phyloP scores from a whole-genome alignment of 1,140 invertebrate genomes.

The Drosophila sechellia region DNA sequence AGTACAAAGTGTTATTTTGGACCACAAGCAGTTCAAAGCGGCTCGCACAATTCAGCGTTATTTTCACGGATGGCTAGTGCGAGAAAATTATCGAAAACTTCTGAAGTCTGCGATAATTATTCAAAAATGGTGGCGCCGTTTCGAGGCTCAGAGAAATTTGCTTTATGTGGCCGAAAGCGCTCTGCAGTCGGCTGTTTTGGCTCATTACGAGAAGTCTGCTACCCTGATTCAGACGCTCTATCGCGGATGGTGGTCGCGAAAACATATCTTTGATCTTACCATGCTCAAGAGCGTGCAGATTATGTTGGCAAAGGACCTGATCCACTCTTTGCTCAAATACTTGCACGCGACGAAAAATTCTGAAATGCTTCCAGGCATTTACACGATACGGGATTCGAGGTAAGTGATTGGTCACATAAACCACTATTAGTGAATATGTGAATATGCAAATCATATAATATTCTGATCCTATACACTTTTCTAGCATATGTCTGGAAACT shows the following conservation, averaged over 20 bases:
- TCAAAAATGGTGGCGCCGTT: conserved; percentile 53
- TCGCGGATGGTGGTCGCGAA: conserved; percentile 62
- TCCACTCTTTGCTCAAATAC: neutral
- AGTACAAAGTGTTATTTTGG: conserved; percentile 28
- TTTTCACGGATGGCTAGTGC: conserved; percentile 40
- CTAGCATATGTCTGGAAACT: neutral
- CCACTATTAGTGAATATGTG: too few species aligned
- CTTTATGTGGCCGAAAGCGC: neutral
- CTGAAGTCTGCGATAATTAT: conserved; percentile 9
- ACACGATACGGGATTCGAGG: neutral
- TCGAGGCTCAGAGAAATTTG: neutral
- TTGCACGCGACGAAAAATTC: neutral
- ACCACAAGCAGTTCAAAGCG: conserved; percentile 62
- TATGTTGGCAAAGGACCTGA: neutral
- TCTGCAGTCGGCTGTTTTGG: conserved; percentile 1
- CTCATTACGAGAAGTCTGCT: conserved; percentile 8
- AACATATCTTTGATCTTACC: conserved; percentile 29
- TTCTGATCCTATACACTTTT: neutral
- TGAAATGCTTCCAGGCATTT: conserved; percentile 10
- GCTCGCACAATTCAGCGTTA: conserved; percentile 57
- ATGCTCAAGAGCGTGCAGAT: conserved; percentile 6
- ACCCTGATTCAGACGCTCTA: conserved; percentile 49
- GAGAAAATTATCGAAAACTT: fast-evolving
- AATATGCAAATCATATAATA: neutral
- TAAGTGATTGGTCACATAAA: neutral